Evolutionary conservation across 2,113 vertebrate genomes (phyloP).

Genomic region (Pachycephala philippinensis): DNA sequence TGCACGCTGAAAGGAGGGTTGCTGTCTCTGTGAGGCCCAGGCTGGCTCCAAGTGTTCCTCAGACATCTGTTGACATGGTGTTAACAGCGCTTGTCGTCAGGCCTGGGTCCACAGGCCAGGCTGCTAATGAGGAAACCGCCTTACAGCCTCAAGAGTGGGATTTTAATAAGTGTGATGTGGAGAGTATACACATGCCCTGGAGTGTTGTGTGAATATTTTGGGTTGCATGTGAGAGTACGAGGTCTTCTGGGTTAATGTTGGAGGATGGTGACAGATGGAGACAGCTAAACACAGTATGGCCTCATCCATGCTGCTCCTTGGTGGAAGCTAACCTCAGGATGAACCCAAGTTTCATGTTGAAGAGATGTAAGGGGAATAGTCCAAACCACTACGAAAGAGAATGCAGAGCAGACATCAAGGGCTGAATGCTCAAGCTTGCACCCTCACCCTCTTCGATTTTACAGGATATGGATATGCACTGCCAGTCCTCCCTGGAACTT

Average conservation of each 20-base stretch:
- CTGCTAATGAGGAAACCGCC: constrained; percentile 4
- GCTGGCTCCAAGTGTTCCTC: background rate
- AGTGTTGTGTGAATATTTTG: constrained; percentile 51
- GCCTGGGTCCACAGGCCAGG: background rate
- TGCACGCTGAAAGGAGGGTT: background rate
- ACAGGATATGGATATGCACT: background rate
- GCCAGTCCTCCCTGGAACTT: background rate
- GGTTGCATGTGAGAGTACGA: background rate
- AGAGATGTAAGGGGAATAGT: background rate
- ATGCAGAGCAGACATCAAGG: background rate
- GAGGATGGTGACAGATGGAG: constrained; percentile 37
- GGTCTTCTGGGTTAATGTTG: constrained; percentile 33
- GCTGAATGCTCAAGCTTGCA: background rate
- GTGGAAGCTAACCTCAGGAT: constrained; percentile 11
- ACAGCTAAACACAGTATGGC: constrained; percentile 1
- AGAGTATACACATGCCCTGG: constrained; percentile 33
- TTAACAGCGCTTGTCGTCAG: constrained; percentile 31
- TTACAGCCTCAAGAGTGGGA: constrained; percentile 3
- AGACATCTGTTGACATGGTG: constrained; percentile 17
- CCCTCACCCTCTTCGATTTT: background rate
- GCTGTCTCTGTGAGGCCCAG: background rate
- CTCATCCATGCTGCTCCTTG: background rate
- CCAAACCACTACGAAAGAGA: background rate
- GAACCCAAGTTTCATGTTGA: background rate
- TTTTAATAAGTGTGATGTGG: constrained; percentile 42